Evolutionary conservation across 2,797 vertebrate genomes (phyloP).

Genomic region (Hemibagrus guttatus): DNA sequence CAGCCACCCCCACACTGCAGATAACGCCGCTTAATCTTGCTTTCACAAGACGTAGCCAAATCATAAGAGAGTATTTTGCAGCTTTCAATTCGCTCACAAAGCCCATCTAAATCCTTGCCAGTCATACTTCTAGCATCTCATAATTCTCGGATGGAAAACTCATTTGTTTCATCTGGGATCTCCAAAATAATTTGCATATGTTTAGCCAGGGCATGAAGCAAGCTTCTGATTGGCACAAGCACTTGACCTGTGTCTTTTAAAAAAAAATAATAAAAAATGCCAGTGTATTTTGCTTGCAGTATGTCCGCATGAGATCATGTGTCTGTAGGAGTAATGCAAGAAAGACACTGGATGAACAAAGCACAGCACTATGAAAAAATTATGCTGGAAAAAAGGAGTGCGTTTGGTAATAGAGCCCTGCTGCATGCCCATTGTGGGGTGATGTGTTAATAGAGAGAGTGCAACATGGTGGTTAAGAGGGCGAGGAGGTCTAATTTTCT

Average conservation of each 20-base stretch:
- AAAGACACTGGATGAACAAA: constrained; percentile 73
- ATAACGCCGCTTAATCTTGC: constrained; percentile 76
- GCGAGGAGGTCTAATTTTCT: constrained; percentile 76
- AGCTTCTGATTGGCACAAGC: background rate
- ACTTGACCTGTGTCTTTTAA: constrained; percentile 1
- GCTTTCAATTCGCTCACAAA: constrained; percentile 71
- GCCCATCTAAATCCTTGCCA: constrained; percentile 74
- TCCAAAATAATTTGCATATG: constrained; percentile 33
- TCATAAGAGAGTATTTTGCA: constrained; percentile 73
- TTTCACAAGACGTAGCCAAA: constrained; percentile 71
- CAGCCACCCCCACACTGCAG: constrained; percentile 69
- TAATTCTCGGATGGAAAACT: constrained; percentile 70
- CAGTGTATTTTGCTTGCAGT: background rate
- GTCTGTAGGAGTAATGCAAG: constrained; percentile 66
- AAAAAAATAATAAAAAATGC: no score
- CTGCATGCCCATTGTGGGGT: constrained; percentile 74
- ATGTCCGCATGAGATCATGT: background rate
- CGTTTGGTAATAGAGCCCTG: constrained; percentile 73
- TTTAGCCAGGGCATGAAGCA: constrained; percentile 10
- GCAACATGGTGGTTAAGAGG: constrained; percentile 72
- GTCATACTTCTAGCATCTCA: constrained; percentile 74
- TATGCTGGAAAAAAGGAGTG: constrained; percentile 52
- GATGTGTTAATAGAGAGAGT: constrained; percentile 77
- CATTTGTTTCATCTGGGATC: constrained; percentile 31
- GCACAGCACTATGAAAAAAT: constrained; percentile 64